Base-by-base conservation (phyloP, 1,140 invertebrate genomes). In the Teleogryllus occipitalis region DNA sequence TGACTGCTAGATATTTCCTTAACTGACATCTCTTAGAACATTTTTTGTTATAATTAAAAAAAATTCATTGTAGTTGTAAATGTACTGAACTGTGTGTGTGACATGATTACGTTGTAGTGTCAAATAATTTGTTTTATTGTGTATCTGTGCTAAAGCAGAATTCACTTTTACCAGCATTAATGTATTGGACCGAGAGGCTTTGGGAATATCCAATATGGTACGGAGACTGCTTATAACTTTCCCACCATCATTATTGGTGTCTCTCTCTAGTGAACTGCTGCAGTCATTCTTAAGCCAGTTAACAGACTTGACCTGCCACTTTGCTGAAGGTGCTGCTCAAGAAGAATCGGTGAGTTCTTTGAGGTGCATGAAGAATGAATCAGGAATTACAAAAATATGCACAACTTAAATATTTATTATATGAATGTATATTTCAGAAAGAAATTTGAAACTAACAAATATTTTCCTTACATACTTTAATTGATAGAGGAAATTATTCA, bases 301-400 rank as follows among this genome's bases (percentile, higher is more conserved):
- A 72, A 93, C 92, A 7, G 86, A 87, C 48, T 86, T 96, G 18
- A 96, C 94, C 8, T 95, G 93, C 83, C 86, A 89, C 81, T 93
- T 95, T 85, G 91, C 92, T 76, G 90, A 93, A 85, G 90, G 89
- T 78, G 91, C 94, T 54, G 88, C 92, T 76, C 86, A 91, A 81
- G 94, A 96, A 87, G 94, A 96, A 87, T 87, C 87, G 79, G 93
- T 95, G 88, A 86, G 80, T 18, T 65, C 1, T 1, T 39, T 39
- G 5, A 39, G 27, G 27, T n/a, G n/a, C 27, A 39, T 39, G 27
- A 39, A 39, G 27, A 39, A 39, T 39, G 27, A 39, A 39, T 39
- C 27, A 5, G 27, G 27, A 39, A 39, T 39, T 39, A 39, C 27
- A 39, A 39, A 39, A 39, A 39, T 39, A 39, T 5, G 5, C 5